Percentiles rank a stretch among this genome's conserved stretches.
These are phyloP conservation scores for Coendou prehensilis DNA, from an alignment of 2,797 vertebrate species.

Conservation along the genomic window DNA sequence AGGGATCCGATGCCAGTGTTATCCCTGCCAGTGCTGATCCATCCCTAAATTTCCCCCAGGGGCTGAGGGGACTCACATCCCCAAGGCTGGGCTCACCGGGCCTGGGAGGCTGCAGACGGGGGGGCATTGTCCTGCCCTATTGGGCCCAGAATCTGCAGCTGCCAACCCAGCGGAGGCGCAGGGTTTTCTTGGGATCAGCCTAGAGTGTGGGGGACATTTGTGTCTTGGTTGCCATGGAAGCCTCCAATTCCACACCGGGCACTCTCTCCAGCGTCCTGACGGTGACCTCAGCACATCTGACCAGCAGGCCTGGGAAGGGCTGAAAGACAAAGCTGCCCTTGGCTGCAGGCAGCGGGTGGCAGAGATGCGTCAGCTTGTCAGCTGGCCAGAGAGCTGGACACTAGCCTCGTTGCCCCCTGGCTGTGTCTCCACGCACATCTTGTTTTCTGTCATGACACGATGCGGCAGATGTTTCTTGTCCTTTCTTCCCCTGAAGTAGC, in stretches of 20 bases:
- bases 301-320: constrained; percentile 67
- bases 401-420: not conserved
- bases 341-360: not conserved
- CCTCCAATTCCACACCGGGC: constrained; percentile 56
- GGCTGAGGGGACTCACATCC: not conserved
- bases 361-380: not conserved
- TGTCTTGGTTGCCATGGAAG: constrained; percentile 74
- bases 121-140: constrained; percentile 63
- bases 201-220: constrained; percentile 47
- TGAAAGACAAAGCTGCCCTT: constrained; percentile 79
- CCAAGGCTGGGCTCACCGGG: not conserved
- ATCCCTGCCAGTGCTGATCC: fast-evolving
- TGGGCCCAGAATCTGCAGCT: constrained; percentile 28
- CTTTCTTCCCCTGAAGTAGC: not conserved
- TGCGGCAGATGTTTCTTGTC: constrained; percentile 68
- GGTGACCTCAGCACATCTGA: constrained; percentile 71
- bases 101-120: constrained; percentile 20
- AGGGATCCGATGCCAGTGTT: not conserved
- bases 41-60: not conserved
- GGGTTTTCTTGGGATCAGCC: constrained; percentile 38
- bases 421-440: constrained; percentile 23
- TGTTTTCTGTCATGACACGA: constrained; percentile 52
- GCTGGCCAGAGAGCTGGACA: not conserved
- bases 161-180: constrained; percentile 51
- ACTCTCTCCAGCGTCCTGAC: constrained; percentile 74